phyloP scores from a whole-genome alignment of 2,113 vertebrate species.

The Psilopogon haemacephalus region DNA sequence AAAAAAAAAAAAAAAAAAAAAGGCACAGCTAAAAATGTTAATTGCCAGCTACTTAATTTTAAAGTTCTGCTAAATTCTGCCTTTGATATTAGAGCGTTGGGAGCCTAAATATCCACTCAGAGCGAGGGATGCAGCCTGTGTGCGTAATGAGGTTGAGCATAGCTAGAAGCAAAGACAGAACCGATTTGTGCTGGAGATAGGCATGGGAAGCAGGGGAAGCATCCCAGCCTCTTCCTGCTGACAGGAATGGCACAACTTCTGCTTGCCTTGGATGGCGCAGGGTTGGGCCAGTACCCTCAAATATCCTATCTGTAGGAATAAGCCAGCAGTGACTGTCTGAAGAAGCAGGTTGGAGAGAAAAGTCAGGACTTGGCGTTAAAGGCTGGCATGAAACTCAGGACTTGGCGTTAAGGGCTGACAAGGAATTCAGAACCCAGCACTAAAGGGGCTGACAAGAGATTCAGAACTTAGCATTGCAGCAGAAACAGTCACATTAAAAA shows the following conservation, averaged over 20 bases:
- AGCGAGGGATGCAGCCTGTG: constrained; percentile 32
- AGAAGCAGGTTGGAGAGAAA: neutral
- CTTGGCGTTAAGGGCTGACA: neutral
- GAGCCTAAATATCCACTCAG: neutral
- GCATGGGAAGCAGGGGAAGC: constrained; percentile 42
- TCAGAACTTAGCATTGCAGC: neutral
- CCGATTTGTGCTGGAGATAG: constrained; percentile 61
- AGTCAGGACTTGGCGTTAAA: neutral
- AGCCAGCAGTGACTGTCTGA: accelerated
- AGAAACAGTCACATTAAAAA: neutral
- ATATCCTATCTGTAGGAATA: neutral
- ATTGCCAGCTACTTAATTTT: neutral
- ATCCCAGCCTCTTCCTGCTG: neutral
- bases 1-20: too few relatives aligned
- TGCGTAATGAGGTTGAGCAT: constrained; percentile 65
- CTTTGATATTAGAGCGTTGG: constrained; percentile 30
- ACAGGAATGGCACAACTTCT: neutral
- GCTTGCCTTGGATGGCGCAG: neutral
- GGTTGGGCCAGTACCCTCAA: neutral
- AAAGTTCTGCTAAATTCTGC: constrained; percentile 40
- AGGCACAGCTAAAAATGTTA: neutral
- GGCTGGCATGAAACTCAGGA: neutral
- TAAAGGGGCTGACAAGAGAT: neutral
- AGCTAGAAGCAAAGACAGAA: constrained; percentile 68
- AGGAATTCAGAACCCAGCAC: neutral